A percentile compares a stretch with the other conserved stretches of the same genome.
Conservation (phyloP, 2,113 vertebrate species). For the Chlorocebus sabaeus region DNA sequence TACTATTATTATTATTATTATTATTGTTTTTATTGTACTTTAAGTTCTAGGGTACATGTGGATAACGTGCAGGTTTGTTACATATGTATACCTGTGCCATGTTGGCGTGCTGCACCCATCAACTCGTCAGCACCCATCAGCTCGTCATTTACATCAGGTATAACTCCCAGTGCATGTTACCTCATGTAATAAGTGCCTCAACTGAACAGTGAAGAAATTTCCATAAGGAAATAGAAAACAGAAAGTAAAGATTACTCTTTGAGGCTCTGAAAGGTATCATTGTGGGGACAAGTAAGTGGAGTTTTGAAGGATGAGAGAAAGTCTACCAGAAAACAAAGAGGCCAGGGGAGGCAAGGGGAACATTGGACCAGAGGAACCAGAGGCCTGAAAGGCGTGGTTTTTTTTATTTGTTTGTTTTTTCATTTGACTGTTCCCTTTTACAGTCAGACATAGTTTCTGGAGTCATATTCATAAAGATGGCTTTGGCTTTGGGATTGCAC, state of each 20-base stretch:
- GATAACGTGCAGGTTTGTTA: too few relatives aligned
- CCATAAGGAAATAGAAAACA: not conserved
- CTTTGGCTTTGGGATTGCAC: conserved; percentile 88
- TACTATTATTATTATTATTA: too few relatives aligned
- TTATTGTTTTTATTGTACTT: too few relatives aligned
- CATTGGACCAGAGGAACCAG: not conserved
- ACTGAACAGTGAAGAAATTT: not conserved
- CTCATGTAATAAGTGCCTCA: not conserved
- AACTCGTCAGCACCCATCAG: too few relatives aligned
- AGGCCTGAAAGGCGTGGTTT: not conserved
- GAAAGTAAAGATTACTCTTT: not conserved
- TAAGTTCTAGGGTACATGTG: too few relatives aligned
- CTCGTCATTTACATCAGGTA: too few relatives aligned
- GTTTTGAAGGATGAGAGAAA: not conserved
- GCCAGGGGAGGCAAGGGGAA: not conserved
- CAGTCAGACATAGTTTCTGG: conserved; percentile 95
- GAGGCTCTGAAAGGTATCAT: not conserved
- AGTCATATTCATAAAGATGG: conserved; percentile 90
- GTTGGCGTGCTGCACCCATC: too few relatives aligned
- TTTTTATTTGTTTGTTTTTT: not conserved
- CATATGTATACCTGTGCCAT: too few relatives aligned
- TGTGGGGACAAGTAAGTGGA: not conserved
- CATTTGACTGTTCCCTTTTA: not conserved
- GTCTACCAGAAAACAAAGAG: not conserved
- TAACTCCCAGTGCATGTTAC: not conserved